These are phyloP conservation scores for Beaufortia kweichowensis DNA, from an alignment of 2,113 vertebrate genomes.

Conservation along the genomic window DNA sequence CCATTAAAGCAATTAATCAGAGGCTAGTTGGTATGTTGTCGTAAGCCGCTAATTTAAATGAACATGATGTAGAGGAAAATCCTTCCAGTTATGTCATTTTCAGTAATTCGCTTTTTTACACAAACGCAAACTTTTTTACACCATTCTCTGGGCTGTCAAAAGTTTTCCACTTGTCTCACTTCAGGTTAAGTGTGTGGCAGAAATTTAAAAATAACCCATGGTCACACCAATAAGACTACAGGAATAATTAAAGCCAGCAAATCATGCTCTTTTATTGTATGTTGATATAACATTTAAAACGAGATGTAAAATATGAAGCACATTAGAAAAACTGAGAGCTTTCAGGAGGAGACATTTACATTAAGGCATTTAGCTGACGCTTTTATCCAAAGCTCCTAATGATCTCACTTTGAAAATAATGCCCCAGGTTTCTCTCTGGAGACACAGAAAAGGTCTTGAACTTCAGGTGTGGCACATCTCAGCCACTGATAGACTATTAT, in stretches of 20 bases:
- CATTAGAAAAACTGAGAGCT: constrained; percentile 32
- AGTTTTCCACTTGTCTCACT: not conserved
- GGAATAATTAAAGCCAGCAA: constrained; percentile 29
- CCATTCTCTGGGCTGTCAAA: not conserved
- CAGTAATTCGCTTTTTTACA: not conserved
- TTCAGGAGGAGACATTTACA: constrained; percentile 30
- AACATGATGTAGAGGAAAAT: not conserved
- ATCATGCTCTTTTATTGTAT: constrained; percentile 21
- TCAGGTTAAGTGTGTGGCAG: not conserved
- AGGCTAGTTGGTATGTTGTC: constrained; percentile 11
- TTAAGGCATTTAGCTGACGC: too few species aligned
- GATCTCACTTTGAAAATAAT: constrained; percentile 44
- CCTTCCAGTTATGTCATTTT: not conserved
- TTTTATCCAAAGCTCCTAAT: constrained; percentile 1
- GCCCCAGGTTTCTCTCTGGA: constrained; percentile 41
- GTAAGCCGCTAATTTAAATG: not conserved
- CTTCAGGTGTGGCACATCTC: constrained; percentile 32
- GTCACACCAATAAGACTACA: not conserved
- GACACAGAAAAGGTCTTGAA: constrained; percentile 40
- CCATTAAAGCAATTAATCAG: constrained; percentile 37
- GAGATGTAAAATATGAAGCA: constrained; percentile 49
- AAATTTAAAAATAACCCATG: constrained; percentile 4
- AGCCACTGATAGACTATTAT: not conserved
- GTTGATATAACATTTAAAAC: constrained; percentile 43
- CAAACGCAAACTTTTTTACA: too few species aligned